Conservation (phyloP, 1,140 invertebrate genomes). For the Bombus ignitus region DNA sequence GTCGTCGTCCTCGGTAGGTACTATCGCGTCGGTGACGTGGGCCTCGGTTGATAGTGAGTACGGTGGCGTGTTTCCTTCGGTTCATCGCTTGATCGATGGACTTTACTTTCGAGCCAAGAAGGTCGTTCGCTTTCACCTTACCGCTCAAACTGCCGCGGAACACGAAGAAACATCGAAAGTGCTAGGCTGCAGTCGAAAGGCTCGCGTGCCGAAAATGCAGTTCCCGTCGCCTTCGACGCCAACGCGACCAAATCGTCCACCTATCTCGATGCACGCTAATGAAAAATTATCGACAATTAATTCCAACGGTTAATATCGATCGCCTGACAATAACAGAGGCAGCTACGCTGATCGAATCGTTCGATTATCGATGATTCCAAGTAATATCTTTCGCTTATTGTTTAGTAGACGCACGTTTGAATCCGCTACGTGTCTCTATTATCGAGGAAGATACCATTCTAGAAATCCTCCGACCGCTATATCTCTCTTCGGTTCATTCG, state of each 20-base stretch:
- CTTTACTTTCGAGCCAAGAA: slow-evolving; percentile 46
- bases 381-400: too few species aligned
- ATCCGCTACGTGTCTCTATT: too few species aligned
- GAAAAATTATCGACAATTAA: not conserved
- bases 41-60: slow-evolving; percentile 31
- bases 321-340: too few species aligned
- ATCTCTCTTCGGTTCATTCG: too few species aligned
- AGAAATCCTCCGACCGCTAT: not conserved
- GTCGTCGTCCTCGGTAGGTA: not conserved
- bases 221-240: not conserved
- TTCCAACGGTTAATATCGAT: not conserved
- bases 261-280: not conserved
- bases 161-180: slow-evolving; percentile 58
- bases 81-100: slow-evolving; percentile 57
- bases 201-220: slow-evolving; percentile 35
- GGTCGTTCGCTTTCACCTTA: slow-evolving; percentile 55
- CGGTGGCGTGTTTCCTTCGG: slow-evolving; percentile 46
- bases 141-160: slow-evolving; percentile 47
- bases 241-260: not conserved
- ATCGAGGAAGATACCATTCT: not conserved
- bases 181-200: not conserved
- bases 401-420: too few species aligned
- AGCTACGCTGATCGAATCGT: not conserved
- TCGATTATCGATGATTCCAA: not conserved
- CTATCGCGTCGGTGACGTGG: slow-evolving; percentile 11